Evolutionary conservation across 2,797 vertebrate genomes (phyloP).

Genomic region (Bovichtus diacanthus): DNA sequence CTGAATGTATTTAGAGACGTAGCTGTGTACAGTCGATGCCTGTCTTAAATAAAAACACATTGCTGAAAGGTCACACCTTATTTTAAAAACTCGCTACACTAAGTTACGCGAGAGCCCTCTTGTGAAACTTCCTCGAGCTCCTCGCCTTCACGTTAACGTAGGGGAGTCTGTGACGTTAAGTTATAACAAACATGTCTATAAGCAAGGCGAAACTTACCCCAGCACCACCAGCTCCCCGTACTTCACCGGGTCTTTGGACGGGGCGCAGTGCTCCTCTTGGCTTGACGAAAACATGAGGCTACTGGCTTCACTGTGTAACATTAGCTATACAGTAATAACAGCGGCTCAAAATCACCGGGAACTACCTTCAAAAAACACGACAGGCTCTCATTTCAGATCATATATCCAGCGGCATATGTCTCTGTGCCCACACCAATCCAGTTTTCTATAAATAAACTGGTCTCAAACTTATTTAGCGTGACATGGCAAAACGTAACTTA

Average conservation of each 20-base stretch:
- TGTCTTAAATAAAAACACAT: neutral
- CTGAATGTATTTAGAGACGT: neutral
- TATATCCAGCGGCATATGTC: constrained; percentile 1
- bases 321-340: constrained; percentile 70
- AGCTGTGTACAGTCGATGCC: neutral
- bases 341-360: constrained; percentile 53
- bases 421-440: neutral
- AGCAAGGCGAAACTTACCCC: constrained; percentile 87
- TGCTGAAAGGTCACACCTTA: neutral
- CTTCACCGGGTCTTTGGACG: constrained; percentile 94
- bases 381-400: constrained; percentile 67
- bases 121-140: constrained; percentile 56
- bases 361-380: constrained; percentile 68
- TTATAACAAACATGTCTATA: fast-evolving
- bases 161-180: neutral
- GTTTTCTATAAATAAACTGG: constrained; percentile 34
- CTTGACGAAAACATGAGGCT: constrained; percentile 94
- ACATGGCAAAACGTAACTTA: constrained; percentile 78
- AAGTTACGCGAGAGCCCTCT: constrained; percentile 18
- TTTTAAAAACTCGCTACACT: constrained; percentile 19
- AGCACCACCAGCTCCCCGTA: constrained; percentile 97
- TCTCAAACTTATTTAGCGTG: constrained; percentile 69
- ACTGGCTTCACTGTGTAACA: constrained; percentile 63
- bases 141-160: neutral
- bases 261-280: constrained; percentile 94